Evolutionary conservation across 2,888 invertebrate genomes (phyloP).

Genomic region (Caenorhabditis macrosperma): DNA sequence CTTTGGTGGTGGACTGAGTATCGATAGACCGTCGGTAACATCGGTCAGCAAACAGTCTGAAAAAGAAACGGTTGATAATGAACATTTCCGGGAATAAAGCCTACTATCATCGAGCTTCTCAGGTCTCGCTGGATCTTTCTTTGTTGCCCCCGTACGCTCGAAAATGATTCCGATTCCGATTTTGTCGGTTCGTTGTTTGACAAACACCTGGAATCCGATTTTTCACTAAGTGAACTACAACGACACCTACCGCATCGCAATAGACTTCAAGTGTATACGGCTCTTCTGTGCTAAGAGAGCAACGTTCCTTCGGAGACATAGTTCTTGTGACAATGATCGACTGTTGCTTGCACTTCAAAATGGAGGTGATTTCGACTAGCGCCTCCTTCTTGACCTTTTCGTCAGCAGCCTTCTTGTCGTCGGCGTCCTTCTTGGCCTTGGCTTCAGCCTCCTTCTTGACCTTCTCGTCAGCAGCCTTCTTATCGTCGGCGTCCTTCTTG

Average conservation of each 20-base stretch:
- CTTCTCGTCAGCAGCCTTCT: no score
- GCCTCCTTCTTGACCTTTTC: no score
- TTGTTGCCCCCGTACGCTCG: constrained; percentile 34
- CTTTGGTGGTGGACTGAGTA: constrained; percentile 52
- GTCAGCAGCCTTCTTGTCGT: no score
- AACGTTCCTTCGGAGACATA: constrained; percentile 12
- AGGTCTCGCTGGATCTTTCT: constrained; percentile 21
- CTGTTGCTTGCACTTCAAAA: constrained; percentile 33
- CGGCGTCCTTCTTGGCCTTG: no score
- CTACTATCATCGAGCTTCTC: constrained; percentile 43
- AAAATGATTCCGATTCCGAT: constrained; percentile 70
- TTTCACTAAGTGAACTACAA: neutral
- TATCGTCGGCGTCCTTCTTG: no score
- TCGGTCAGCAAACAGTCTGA: constrained; percentile 53
- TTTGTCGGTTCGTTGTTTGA: constrained; percentile 65
- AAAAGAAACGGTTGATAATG: neutral
- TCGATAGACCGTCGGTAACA: constrained; percentile 53
- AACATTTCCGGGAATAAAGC: neutral
- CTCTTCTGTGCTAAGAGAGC: constrained; percentile 17
- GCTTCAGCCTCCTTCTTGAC: no score
- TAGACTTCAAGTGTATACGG: constrained; percentile 53
- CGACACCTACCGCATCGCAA: constrained; percentile 42
- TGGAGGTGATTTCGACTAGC: no score
- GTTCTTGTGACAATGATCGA: constrained; percentile 16
- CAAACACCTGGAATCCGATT: constrained; percentile 39